Conservation (phyloP, 2,113 vertebrate species). For the Halcyon malimbica region DNA sequence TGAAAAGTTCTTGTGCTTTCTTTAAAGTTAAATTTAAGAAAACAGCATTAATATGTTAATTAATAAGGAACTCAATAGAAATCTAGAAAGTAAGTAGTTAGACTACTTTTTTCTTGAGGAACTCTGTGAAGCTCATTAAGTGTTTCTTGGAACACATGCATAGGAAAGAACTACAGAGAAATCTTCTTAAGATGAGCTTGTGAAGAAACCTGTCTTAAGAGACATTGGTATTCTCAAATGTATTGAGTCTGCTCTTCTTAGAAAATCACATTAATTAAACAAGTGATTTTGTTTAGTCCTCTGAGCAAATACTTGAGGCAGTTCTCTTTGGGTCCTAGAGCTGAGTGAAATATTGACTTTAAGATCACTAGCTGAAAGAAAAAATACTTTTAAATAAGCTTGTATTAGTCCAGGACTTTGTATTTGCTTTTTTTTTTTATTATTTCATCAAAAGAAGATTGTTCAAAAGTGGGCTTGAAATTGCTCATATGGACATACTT, state of each 20-base stretch:
- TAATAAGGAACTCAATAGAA: conserved; percentile 74
- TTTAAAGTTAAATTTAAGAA: conserved; percentile 77
- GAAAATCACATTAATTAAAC: conserved; percentile 60
- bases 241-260: conserved; percentile 24
- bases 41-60: conserved; percentile 79
- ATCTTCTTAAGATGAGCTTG: conserved; percentile 45
- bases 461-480: neutral
- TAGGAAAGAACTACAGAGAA: conserved; percentile 41
- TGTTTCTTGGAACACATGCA: conserved; percentile 63
- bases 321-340: conserved; percentile 15
- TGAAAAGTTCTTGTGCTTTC: conserved; percentile 76
- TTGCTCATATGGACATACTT: neutral
- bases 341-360: conserved; percentile 41
- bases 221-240: conserved; percentile 44
- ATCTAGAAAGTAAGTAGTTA: conserved; percentile 71
- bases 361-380: conserved; percentile 12
- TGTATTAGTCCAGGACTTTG: neutral
- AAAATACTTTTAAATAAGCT: neutral
- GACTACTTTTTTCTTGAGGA: conserved; percentile 65
- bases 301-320: conserved; percentile 33
- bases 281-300: conserved; percentile 59
- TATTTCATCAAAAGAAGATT: neutral
- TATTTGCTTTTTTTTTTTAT: neutral
- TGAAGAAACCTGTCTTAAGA: conserved; percentile 52
- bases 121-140: conserved; percentile 74